Evolutionary conservation across 2,113 vertebrate genomes (phyloP), one percentile per base, ranked within the genome.

Genomic region (Opisthocomus hoazin): DNA sequence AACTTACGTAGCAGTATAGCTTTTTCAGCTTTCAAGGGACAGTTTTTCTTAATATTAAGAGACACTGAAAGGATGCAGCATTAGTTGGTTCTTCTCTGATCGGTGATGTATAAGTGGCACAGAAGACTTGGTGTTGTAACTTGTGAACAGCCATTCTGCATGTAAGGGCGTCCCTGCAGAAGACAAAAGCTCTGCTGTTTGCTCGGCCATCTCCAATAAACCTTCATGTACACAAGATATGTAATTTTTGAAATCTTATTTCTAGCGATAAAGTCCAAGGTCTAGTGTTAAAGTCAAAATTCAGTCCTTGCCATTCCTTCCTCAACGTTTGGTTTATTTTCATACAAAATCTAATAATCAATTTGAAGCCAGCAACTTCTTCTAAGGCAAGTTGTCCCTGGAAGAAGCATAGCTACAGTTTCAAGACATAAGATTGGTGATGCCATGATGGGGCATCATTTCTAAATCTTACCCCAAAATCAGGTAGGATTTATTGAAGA

Each of bases 1-100:
- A 56, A 79, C 8, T 36, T 64, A 6, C 0, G 1, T 60, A 66
- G 24, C 0, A 0, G 16, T 53, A 29, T 11, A n/a, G 17, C 56
- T 81, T 57, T 41, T 79, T 34, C 53, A 83, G 7, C 34, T 73
- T 68, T 64, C 0, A 0, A 63, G 15, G 14, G 11, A 6, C 10
- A 36, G 17, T 48, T 87, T 76, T 68, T 76, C 39, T 39, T 88
- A 23, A 9, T 58, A 23, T 23, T 45, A 32, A 30, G 36, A 76
- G 58, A 13, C 19, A 18, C 27, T 34, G 19, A 54, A 78, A 84
- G 14, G 20, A 23, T 60, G 16, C 43, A 83, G 12, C 20, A 83
- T 58, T 27, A 51, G 11, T 5, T 39, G 14, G 5, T 53, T 92
- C 39, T 78, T 64, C 22, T 64, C 48, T 36, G 30, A 24, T 11